Evolutionary conservation across 2,888 invertebrate genomes (phyloP).

Genomic region (Pandemis corylana): DNA sequence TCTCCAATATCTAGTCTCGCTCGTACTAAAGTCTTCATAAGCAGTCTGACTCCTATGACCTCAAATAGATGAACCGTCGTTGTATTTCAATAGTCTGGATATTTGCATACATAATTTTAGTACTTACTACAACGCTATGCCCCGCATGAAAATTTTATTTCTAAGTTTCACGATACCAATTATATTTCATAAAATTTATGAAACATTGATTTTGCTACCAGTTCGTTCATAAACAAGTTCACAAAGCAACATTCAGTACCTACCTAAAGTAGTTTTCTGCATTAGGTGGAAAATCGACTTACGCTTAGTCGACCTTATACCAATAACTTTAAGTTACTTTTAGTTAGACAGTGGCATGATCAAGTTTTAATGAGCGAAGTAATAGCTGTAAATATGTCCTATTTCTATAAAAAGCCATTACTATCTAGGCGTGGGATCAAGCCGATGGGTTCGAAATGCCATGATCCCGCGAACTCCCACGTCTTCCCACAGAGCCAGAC

Average conservation of each 20-base stretch:
- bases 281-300: neutral
- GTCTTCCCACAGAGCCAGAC: constrained; percentile 55
- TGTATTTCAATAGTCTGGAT: constrained; percentile 26
- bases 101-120: constrained; percentile 39
- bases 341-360: neutral
- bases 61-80: constrained; percentile 23
- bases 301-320: neutral
- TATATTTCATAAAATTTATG: constrained; percentile 22
- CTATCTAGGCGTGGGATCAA: constrained; percentile 13
- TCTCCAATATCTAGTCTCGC: constrained; percentile 29
- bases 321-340: neutral
- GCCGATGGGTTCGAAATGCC: constrained; percentile 28
- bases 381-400: neutral
- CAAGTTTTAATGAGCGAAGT: neutral
- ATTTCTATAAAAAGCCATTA: constrained; percentile 15
- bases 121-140: constrained; percentile 17
- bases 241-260: neutral
- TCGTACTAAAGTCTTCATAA: constrained; percentile 3
- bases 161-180: constrained; percentile 21
- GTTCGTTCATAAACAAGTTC: constrained; percentile 7
- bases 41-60: constrained; percentile 26
- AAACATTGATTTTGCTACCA: neutral
- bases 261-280: neutral
- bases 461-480: constrained; percentile 45
- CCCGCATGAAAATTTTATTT: constrained; percentile 23